Conservation (phyloP, 2,797 vertebrate genomes). For the Psittacula derbiana region DNA sequence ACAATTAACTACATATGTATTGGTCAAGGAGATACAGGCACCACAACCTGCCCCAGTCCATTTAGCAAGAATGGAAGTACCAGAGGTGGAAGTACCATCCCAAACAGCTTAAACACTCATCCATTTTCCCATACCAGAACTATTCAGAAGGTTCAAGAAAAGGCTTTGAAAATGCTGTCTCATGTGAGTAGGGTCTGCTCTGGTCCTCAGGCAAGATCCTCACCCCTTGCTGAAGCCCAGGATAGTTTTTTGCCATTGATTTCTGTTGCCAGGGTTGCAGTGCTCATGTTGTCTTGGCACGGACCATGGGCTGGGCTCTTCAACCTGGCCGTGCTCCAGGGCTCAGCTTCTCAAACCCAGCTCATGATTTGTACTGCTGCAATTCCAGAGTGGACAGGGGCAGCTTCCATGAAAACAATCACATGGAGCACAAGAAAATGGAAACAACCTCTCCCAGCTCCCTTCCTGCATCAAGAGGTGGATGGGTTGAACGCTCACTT, state of each 20-base stretch:
- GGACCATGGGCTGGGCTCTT: rapidly evolving
- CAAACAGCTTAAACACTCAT: background rate
- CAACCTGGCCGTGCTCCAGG: background rate
- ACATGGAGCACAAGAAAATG: background rate
- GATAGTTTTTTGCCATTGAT: background rate
- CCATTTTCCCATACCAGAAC: background rate
- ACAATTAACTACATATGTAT: background rate
- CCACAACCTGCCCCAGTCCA: background rate
- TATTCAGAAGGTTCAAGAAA: background rate
- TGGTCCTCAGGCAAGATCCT: background rate
- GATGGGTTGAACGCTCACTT: rapidly evolving
- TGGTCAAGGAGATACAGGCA: background rate
- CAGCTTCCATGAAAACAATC: background rate
- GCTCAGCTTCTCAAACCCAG: background rate
- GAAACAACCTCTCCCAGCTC: background rate
- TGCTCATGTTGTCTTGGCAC: background rate
- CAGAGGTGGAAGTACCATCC: background rate
- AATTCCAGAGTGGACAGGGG: rapidly evolving
- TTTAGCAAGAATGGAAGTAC: background rate
- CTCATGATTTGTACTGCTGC: background rate
- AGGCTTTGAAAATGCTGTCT: background rate
- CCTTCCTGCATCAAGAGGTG: background rate
- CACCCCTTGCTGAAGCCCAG: background rate
- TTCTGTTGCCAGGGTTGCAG: background rate
- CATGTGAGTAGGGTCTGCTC: background rate